Evolutionary conservation across 2,113 vertebrate species (phyloP).

Genomic region (Gobiocypris rarus): DNA sequence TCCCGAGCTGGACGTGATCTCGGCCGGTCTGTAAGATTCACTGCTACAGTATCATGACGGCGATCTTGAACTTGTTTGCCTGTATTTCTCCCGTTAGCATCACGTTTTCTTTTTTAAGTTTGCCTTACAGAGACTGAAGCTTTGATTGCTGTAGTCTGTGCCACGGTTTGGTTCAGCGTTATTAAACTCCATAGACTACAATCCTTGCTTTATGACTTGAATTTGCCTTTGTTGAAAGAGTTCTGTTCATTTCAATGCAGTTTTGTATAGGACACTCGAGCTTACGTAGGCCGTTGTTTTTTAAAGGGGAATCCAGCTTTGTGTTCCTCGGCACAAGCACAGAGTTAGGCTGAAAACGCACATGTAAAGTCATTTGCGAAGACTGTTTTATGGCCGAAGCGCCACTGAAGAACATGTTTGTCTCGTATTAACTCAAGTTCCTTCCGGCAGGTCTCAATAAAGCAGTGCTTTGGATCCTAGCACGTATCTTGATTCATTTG

Average conservation of each 20-base stretch:
- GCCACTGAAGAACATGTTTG: not conserved
- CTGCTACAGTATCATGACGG: not conserved
- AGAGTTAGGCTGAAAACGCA: not conserved
- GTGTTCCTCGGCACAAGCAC: not conserved
- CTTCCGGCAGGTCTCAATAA: not conserved
- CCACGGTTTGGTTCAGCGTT: not conserved
- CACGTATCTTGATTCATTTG: not conserved
- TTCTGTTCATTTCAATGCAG: not conserved
- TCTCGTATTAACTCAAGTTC: not conserved
- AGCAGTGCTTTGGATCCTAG: not conserved
- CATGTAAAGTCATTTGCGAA: not conserved
- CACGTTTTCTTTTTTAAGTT: no score
- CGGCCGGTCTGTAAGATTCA: not conserved
- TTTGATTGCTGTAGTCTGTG: not conserved
- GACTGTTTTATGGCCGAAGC: not conserved
- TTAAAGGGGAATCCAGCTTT: not conserved
- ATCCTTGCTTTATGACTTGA: constrained; percentile 17
- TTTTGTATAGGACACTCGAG: not conserved
- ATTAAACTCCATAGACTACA: not conserved
- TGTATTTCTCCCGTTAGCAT: no score
- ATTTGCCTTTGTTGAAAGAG: not conserved
- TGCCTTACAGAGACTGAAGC: not conserved
- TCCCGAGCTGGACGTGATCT: not conserved
- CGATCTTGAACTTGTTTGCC: no score
- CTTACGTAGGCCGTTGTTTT: not conserved